phyloP scores from a whole-genome alignment of 1,140 invertebrate species.

The Scaptomyza pallida region DNA sequence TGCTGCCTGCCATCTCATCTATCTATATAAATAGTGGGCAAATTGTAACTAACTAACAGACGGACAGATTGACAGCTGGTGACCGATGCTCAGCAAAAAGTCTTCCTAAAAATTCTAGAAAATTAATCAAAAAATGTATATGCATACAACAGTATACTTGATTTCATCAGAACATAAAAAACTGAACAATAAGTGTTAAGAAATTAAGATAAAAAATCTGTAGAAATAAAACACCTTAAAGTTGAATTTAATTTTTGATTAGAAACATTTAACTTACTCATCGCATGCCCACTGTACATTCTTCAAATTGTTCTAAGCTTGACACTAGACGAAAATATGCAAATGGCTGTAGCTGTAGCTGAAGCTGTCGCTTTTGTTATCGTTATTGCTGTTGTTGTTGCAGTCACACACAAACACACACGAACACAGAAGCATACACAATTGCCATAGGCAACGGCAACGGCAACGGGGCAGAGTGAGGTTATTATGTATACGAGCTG shows the following conservation, averaged over 20 bases:
- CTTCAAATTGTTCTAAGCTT: constrained; percentile 30
- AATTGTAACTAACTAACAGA: neutral
- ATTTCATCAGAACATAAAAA: no score
- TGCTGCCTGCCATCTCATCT: neutral
- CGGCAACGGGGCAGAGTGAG: constrained; percentile 7
- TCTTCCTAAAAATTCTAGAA: no score
- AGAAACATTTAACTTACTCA: neutral
- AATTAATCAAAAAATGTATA: no score
- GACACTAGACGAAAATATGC: constrained; percentile 53
- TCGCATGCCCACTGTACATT: constrained; percentile 28
- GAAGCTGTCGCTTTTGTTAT: constrained; percentile 10
- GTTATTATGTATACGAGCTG: constrained; percentile 72
- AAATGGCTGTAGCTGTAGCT: constrained; percentile 35
- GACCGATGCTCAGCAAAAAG: neutral
- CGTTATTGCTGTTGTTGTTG: constrained; percentile 42
- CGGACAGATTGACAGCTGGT: neutral
- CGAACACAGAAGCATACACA: no score
- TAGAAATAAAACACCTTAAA: no score
- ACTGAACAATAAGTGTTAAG: no score
- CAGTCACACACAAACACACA: constrained; percentile 9
- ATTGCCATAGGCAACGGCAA: constrained; percentile 12
- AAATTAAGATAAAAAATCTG: no score
- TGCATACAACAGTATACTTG: no score
- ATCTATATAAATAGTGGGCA: neutral
- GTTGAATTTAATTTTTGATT: neutral